phyloP scores from a whole-genome alignment of 2,888 invertebrate species.

The Pammene aurita region DNA sequence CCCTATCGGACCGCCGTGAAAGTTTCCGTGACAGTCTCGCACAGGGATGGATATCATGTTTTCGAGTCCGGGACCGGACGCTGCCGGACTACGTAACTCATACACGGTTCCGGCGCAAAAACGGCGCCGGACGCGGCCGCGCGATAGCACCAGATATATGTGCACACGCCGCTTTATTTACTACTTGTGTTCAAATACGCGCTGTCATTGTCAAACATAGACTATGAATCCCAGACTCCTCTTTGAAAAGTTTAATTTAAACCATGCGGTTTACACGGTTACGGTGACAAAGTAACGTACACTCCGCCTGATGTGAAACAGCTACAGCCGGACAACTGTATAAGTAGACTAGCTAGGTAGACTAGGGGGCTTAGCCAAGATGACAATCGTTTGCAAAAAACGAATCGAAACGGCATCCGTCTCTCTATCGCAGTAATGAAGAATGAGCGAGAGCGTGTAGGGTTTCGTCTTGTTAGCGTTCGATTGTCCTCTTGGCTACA shows the following conservation, averaged over 20 bases:
- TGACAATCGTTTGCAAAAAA: no score
- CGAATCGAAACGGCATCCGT: no score
- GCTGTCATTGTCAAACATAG: conserved; percentile 26
- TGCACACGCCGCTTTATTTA: conserved; percentile 63
- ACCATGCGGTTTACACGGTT: no score
- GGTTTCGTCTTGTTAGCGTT: no score
- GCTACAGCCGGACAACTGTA: no score
- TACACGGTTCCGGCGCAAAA: conserved; percentile 76
- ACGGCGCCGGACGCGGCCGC: conserved; percentile 65
- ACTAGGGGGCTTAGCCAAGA: no score
- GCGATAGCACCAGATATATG: conserved; percentile 60
- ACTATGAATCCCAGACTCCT: neutral
- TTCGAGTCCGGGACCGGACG: conserved; percentile 55
- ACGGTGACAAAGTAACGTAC: no score
- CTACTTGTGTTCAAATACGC: conserved; percentile 57
- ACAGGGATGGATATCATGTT: conserved; percentile 35
- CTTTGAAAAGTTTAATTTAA: neutral
- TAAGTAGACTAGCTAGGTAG: no score
- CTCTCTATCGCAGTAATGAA: no score
- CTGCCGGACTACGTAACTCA: conserved; percentile 70
- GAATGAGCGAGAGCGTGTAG: no score
- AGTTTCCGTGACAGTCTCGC: conserved; percentile 31
- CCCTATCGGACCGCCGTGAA: conserved; percentile 21
- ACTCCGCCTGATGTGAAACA: no score
- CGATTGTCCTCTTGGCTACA: no score